Base-by-base conservation (phyloP, 2,797 vertebrate species). In the Manis crassicaudata region DNA sequence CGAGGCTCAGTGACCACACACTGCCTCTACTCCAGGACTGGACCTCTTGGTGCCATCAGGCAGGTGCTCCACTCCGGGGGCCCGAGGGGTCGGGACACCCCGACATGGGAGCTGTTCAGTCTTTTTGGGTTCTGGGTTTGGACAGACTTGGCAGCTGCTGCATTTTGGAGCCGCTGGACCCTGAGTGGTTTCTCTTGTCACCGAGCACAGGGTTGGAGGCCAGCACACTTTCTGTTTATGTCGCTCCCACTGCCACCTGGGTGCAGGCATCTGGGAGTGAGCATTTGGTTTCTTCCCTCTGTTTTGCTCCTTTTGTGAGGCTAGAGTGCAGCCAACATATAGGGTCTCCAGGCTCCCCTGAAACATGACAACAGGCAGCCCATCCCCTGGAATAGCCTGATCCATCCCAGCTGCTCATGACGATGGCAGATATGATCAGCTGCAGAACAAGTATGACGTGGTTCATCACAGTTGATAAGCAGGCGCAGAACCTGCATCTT, bases 401-500 rank as follows among this genome's bases (percentile, higher is more conserved):
- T 17, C 8, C 5, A 3, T 6, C 16, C 54, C 27, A 5, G 29
- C 0, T 23, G 35, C n/a, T 58, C 6, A 0, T 8, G 13, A 18
- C 0, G 0, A 50, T 1, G 6, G 32, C 20, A 13, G 88, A 10
- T 5, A 5, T 1, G 5, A 3, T 7, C 2, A 12, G 21, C 5
- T 14, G 11, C 4, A 2, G 17, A 17, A 9, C 1, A 4, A n/a
- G 5, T 3, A 20, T 3, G 5, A 1, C 3, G 6, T 0, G 4
- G 32, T 1, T 8, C 16, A 14, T 5, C 3, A 18, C 21, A 23
- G 4, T 3, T 0, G 4, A 32, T 1, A 16, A 54, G 46, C 5
- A 2, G 0, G 6, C 29, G 0, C 0, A 0, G 4, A 29, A 6
- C 3, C 11, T 23, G 7, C 1, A 1, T 29, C 58, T 46, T 50